Evolutionary conservation across 2,113 vertebrate genomes (phyloP).

Genomic region (Trachemys scripta): DNA sequence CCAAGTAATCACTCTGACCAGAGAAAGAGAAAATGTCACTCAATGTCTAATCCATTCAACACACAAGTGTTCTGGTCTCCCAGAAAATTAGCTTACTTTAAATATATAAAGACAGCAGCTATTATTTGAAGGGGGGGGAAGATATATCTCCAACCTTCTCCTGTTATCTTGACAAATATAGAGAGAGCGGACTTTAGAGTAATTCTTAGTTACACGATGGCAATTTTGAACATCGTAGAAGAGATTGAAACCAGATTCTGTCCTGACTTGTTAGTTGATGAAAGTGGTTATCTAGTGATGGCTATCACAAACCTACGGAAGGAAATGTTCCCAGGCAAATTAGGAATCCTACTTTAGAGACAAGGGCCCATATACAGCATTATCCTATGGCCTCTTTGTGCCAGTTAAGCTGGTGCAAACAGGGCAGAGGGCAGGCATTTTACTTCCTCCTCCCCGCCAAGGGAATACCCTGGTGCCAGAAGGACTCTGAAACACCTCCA

Average conservation of each 20-base stretch:
- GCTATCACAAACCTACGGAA: not conserved
- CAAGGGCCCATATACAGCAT: not conserved
- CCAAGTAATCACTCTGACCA: not conserved
- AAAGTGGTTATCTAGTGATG: not conserved
- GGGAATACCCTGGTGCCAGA: not conserved
- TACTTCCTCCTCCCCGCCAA: not conserved
- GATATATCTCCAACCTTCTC: not conserved
- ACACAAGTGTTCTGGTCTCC: not conserved
- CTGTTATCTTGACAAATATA: not conserved
- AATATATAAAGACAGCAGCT: not conserved
- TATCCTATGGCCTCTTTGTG: not conserved
- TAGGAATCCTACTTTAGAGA: not conserved
- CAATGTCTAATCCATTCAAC: not conserved
- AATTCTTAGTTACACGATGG: not conserved
- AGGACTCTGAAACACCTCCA: not conserved
- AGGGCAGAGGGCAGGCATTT: not conserved
- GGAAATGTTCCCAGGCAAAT: not conserved
- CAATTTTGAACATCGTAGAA: not conserved
- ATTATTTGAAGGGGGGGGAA: not conserved
- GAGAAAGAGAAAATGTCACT: not conserved
- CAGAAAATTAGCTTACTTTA: not conserved
- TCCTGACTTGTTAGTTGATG: not conserved
- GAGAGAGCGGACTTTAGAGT: not conserved
- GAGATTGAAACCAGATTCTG: not conserved
- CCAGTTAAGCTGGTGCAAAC: not conserved